Evolutionary conservation across 1,140 invertebrate species (phyloP), one percentile per base, ranked within the genome.

Genomic region (Lycorma delicatula): DNA sequence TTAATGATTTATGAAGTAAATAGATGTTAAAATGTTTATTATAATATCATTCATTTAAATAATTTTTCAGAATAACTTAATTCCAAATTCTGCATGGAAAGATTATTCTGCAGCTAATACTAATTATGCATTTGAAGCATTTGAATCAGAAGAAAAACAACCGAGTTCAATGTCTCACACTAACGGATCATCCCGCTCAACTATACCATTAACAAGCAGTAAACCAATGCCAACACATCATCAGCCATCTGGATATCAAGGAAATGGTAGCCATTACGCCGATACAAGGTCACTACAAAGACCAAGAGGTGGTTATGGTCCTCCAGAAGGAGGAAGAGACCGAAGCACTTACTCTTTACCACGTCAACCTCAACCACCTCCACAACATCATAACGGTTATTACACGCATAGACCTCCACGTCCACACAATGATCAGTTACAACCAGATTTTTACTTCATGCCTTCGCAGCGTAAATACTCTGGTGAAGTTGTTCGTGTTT

Each of bases 361-460:
- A 11, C 67, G 75, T 50, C 55, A 63, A 54, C 60, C 62, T 47
- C n/a, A n/a, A n/a, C 58, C 57, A 60, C 64, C 66, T n/a, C 66
- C 67, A 1, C 62, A 67, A n/a, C 66, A 68, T 4, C 66, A 69
- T 12, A 71, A 68, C 6, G 74, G 74, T n/a, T 79, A 78, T 31
- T 78, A 78, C 58, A 78, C 77, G 3, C 76, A 79, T 60, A 26
- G 67, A 54, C 58, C 68, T 63, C 52, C 64, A 66, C 60, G 71
- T 63, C 54, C 67, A 56, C 68, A 59, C 66, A 55, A 55, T 26
- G 61, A 64, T 48, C 66, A 75, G 64, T 46, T 77, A 66, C 79
- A 85, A 60, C 86, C 91, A 0, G 91, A 95, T 72, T 94, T 94
- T 72, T 95, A 94, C 72, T 94, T 94, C 69, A 93, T 94, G 90